Percentiles rank a stretch among this genome's conserved stretches.
phyloP scores from a whole-genome alignment of 2,797 vertebrate genomes.

The Oophaga sylvatica region DNA sequence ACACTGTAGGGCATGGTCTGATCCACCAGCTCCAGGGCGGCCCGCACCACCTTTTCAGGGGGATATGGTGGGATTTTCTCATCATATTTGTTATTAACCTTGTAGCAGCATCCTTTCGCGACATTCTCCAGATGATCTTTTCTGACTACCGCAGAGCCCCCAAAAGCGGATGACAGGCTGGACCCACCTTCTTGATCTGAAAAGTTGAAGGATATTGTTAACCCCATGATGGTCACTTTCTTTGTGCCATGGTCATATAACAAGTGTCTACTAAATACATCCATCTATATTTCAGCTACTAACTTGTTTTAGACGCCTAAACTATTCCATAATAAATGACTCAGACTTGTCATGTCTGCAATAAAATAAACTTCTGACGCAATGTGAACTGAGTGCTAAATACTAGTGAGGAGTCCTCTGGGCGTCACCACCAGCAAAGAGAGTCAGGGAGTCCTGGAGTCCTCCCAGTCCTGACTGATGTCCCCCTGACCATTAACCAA shows the following conservation, averaged over 20 bases:
- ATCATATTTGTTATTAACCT: conserved; percentile 83
- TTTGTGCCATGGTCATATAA: not conserved
- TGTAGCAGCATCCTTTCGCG: conserved; percentile 73
- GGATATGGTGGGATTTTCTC: conserved; percentile 68
- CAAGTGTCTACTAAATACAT: not conserved
- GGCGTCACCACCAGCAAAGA: too few relatives aligned
- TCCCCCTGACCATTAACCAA: too few relatives aligned
- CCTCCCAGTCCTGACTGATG: too few relatives aligned
- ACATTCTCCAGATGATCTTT: conserved; percentile 76
- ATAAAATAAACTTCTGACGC: too few relatives aligned
- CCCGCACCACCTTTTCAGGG: conserved; percentile 69
- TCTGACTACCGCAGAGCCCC: conserved; percentile 80
- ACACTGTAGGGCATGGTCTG: conserved; percentile 75
- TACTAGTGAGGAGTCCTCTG: too few relatives aligned
- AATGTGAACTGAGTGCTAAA: too few relatives aligned
- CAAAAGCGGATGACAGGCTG: conserved; percentile 82
- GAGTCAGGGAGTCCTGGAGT: too few relatives aligned
- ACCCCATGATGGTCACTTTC: not conserved
- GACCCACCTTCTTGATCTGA: conserved; percentile 66
- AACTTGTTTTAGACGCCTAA: too few relatives aligned
- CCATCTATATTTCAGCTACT: not conserved
- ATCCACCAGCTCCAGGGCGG: conserved; percentile 73
- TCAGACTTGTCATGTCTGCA: too few relatives aligned
- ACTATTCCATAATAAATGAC: too few relatives aligned
- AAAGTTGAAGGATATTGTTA: not conserved